Evolutionary conservation across 2,888 invertebrate species (phyloP).

Genomic region (Diadegma fenestrale): DNA sequence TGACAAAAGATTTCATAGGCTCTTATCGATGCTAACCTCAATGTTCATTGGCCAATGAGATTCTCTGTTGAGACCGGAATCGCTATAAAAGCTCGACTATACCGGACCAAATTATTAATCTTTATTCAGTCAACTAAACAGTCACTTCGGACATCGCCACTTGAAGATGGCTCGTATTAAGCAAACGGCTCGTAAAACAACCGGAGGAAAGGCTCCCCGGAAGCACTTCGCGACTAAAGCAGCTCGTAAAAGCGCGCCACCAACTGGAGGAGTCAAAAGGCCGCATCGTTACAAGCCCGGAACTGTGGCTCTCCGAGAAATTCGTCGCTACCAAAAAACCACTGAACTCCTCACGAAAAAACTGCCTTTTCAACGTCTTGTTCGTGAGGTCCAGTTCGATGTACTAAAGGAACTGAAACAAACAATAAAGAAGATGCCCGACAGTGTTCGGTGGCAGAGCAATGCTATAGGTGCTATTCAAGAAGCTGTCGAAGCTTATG

Average conservation of each 20-base stretch:
- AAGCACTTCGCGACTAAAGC: background rate
- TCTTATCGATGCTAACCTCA: background rate
- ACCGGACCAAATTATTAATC: background rate
- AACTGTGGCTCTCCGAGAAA: slow-evolving; percentile 24
- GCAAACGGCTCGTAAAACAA: background rate
- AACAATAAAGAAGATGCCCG: too few relatives aligned
- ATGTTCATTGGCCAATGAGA: background rate
- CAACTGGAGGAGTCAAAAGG: background rate
- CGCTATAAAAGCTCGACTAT: background rate
- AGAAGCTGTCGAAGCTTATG: too few relatives aligned
- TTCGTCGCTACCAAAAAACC: background rate
- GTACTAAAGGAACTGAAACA: too few relatives aligned
- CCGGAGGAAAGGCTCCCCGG: background rate
- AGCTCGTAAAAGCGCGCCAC: background rate
- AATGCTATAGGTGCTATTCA: too few relatives aligned
- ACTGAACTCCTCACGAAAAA: background rate
- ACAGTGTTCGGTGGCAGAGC: too few relatives aligned
- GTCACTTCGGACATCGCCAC: background rate
- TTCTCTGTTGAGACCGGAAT: background rate
- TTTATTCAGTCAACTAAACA: background rate
- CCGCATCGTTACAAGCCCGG: slow-evolving; percentile 10
- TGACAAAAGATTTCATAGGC: background rate
- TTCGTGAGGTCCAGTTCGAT: too few relatives aligned
- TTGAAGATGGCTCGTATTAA: slow-evolving; percentile 12
- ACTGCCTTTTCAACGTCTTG: too few relatives aligned